Evolutionary conservation across 2,113 vertebrate species (phyloP).

Genomic region (Poecilia latipinna): DNA sequence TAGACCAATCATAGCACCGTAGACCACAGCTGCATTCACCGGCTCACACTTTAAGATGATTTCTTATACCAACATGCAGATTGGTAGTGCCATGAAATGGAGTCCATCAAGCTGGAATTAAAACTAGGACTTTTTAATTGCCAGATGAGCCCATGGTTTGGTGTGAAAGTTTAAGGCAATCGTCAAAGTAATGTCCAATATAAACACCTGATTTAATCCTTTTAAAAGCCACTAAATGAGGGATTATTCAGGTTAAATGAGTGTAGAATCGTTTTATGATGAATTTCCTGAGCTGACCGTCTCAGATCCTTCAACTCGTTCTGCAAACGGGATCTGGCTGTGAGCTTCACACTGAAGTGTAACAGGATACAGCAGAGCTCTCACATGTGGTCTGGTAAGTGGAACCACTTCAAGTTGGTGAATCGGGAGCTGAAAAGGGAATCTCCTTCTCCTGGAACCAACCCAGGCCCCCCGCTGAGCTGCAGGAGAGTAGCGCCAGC

Average conservation of each 20-base stretch:
- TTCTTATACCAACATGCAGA: too few species aligned
- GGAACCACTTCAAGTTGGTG: constrained; percentile 47
- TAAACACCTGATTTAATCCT: constrained; percentile 63
- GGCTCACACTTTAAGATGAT: too few species aligned
- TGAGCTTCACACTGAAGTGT: constrained; percentile 16
- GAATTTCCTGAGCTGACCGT: not conserved
- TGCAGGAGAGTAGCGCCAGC: constrained; percentile 4
- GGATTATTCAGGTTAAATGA: constrained; percentile 62
- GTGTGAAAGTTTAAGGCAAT: not conserved
- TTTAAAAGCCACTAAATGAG: constrained; percentile 44
- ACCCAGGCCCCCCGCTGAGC: constrained; percentile 57
- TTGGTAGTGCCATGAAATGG: too few species aligned
- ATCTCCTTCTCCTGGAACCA: constrained; percentile 13
- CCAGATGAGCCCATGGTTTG: not conserved
- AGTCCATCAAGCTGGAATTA: too few species aligned
- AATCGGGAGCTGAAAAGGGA: constrained; percentile 45
- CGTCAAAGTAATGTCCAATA: constrained; percentile 46
- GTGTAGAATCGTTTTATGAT: constrained; percentile 23
- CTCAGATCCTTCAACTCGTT: too few species aligned
- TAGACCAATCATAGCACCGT: too few species aligned
- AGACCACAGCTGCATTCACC: too few species aligned
- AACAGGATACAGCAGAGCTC: constrained; percentile 26
- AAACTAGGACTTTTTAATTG: too few species aligned
- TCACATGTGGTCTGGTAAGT: constrained; percentile 49
- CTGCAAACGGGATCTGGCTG: not conserved